These are phyloP conservation scores for Trichosurus vulpecula DNA, from an alignment of 2,797 vertebrate genomes.

Conservation along the genomic window DNA sequence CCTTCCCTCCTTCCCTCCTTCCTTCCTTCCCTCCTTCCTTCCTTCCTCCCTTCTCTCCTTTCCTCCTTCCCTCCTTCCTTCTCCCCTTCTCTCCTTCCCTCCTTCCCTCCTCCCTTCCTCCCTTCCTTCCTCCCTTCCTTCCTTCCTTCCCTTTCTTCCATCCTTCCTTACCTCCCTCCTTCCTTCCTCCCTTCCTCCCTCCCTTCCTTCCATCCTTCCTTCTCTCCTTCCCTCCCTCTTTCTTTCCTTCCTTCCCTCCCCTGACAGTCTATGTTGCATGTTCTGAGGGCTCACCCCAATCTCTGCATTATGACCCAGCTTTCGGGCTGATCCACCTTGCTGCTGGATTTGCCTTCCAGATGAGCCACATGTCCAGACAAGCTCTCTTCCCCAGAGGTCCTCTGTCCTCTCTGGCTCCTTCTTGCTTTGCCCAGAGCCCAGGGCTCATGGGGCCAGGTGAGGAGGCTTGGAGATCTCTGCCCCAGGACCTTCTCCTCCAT, in stretches of 20 bases:
- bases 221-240: too few relatives aligned
- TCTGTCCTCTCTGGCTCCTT: not conserved
- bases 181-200: not conserved
- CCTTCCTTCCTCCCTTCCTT: too few relatives aligned
- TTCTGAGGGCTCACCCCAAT: not conserved
- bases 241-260: not conserved
- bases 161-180: too few relatives aligned
- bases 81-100: not conserved
- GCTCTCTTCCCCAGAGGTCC: not conserved
- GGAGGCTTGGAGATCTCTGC: not conserved
- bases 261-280: not conserved
- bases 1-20: not conserved
- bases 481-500: not conserved
- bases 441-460: not conserved
- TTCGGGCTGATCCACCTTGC: not conserved
- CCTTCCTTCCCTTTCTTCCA: too few relatives aligned
- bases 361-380: not conserved
- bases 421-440: not conserved
- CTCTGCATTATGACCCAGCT: not conserved
- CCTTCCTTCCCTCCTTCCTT: too few relatives aligned
- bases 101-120: too few relatives aligned
- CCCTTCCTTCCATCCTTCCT: fast-evolving
- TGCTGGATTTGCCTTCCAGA: not conserved
- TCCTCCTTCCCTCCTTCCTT: fast-evolving
- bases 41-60: too few relatives aligned